Evolutionary conservation across 1,140 invertebrate species (phyloP).

Genomic region (Oscheius sp.): DNA sequence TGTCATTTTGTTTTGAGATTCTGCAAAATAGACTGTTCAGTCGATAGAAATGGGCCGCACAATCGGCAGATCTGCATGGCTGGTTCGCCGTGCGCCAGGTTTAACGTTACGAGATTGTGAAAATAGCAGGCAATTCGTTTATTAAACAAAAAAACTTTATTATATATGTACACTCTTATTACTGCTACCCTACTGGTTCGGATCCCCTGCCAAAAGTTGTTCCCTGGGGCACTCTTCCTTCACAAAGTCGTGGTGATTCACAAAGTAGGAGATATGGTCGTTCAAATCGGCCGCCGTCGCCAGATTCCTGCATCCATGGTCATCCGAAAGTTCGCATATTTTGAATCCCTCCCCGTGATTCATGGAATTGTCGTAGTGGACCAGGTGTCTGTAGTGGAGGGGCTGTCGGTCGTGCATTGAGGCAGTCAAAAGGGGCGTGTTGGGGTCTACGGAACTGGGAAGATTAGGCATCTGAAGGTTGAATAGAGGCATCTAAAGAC

Average conservation of each 20-base stretch:
- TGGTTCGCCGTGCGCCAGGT: no score
- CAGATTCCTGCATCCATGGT: conserved; percentile 55
- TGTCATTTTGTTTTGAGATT: no score
- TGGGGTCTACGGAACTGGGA: conserved; percentile 56
- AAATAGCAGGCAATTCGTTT: no score
- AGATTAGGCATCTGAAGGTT: conserved; percentile 59
- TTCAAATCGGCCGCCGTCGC: conserved; percentile 56
- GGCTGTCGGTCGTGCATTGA: conserved; percentile 57
- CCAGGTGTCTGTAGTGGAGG: conserved; percentile 56
- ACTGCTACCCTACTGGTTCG: no score
- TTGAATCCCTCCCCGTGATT: conserved; percentile 49
- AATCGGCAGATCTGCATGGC: no score
- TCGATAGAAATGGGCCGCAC: no score
- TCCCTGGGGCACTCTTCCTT: conserved; percentile 49
- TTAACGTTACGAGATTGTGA: no score
- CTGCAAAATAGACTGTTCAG: no score
- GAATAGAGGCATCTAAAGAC: conserved; percentile 12
- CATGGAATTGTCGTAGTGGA: conserved; percentile 56
- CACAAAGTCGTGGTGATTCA: conserved; percentile 54
- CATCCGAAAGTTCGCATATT: conserved; percentile 55
- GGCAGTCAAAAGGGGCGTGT: conserved; percentile 49
- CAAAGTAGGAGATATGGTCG: conserved; percentile 53
- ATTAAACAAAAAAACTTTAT: no score
- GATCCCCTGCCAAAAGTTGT: no score
- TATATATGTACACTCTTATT: no score